phyloP scores from a whole-genome alignment of 2,888 invertebrate genomes.

The Drosophila kuntzei region DNA sequence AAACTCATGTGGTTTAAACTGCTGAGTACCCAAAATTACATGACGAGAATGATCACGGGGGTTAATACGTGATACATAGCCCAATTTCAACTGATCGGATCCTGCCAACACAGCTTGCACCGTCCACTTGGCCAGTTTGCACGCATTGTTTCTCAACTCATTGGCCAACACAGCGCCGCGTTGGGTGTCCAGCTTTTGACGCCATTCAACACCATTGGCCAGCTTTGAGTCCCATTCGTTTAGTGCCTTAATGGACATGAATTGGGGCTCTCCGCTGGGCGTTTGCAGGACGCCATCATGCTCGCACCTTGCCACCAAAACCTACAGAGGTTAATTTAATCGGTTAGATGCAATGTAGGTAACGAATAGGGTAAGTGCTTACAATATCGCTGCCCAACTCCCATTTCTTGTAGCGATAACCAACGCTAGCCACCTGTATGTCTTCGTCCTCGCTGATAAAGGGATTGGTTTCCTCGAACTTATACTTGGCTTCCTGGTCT shows the following conservation, averaged over 20 bases:
- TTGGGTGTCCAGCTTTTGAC: constrained; percentile 98
- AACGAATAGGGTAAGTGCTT: constrained; percentile 77
- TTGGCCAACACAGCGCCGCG: constrained; percentile 99
- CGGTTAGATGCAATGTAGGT: neutral
- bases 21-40: constrained; percentile 98
- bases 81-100: constrained; percentile 99
- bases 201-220: constrained; percentile 99
- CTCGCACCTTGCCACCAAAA: constrained; percentile 96
- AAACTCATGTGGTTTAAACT: constrained; percentile 99
- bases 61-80: constrained; percentile 97
- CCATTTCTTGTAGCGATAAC: constrained; percentile 98
- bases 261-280: constrained; percentile 95
- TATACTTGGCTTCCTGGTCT: constrained; percentile 92
- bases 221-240: constrained; percentile 99
- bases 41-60: constrained; percentile 98
- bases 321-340: constrained; percentile 83
- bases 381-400: constrained; percentile 97
- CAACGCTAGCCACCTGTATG: constrained; percentile 97
- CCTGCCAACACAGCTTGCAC: constrained; percentile 97
- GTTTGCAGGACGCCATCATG: constrained; percentile 97
- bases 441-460: constrained; percentile 97
- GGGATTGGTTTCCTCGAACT: constrained; percentile 96
- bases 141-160: constrained; percentile 98
- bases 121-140: constrained; percentile 99
- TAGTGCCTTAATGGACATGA: constrained; percentile 97